Evolutionary conservation across 2,113 vertebrate species (phyloP), one percentile per base, ranked within the genome.

Genomic region (western clawed frog (Xenopus tropicalis)): DNA sequence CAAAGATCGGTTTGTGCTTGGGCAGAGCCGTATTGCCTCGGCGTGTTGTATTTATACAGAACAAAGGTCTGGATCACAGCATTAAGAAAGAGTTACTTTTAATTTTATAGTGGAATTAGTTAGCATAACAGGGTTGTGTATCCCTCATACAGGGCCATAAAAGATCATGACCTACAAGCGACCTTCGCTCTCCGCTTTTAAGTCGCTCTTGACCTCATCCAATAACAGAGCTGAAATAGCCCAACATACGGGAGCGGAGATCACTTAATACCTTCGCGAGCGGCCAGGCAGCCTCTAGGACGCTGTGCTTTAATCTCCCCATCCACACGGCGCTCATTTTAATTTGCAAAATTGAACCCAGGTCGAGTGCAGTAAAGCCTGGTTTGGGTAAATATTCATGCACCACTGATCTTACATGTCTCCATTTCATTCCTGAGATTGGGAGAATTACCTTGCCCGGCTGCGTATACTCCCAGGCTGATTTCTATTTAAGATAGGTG

Each of bases 341-440:
- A 93, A 91, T 91, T 91, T 92, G 87, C 88, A 90, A 91, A 93
- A 92, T 92, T 91, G 90, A 90, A 87, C 84, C 84, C 86, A 90
- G 88, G 85, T 90, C 82, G 84, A 90, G 87, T 89, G 88, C 89
- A 86, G 86, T 87, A 90, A 92, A 91, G 89, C 91, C 90, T 80
- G 84, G 86, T 84, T 83, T 86, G 77, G 19, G 89, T 89, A 91
- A 91, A 93, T 91, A 92, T 90, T 90, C 89, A 90, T 88, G 89
- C 89, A 87, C 87, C 87, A 81, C 85, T 88, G 87, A 89, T 86
- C 89, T 81, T 85, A 86, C 88, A 87, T 84, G 84, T 89, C 86
- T 92, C 89, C 83, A 88, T 89, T 89, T 88, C 90, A 82, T 82
- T 84, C 86, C 80, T 74, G 88, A 88, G 89, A 88, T 87, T 90